A percentile compares a stretch with the other conserved stretches of the same genome.
These are phyloP conservation scores for Drosophila pullipes DNA, from an alignment of 2,888 invertebrate species.

Conservation along the genomic window DNA sequence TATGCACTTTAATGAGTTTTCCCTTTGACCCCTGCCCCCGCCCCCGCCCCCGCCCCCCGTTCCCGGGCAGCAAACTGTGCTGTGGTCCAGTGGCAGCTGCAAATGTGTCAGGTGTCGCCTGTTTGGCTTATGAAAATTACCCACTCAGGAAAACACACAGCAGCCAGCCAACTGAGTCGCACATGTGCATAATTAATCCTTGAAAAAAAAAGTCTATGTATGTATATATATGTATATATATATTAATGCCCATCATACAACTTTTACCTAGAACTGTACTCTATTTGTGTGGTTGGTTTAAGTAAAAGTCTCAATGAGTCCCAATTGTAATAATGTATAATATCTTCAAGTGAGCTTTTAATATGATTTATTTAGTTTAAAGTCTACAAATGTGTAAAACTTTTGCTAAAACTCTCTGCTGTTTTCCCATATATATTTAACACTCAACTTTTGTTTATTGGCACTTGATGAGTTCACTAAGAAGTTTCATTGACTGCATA, in stretches of 20 bases:
- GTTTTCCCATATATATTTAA: not conserved
- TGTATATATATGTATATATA: not conserved
- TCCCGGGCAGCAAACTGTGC: conserved; percentile 8
- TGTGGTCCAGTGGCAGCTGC: conserved; percentile 49
- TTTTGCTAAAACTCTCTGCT: not conserved
- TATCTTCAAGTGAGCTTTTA: not conserved
- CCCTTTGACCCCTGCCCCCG: conserved; percentile 48
- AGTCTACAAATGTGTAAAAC: not conserved
- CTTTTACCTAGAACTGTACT: conserved; percentile 19
- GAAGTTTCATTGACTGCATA: not conserved
- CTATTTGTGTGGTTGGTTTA: conserved; percentile 4
- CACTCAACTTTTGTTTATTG: not conserved
- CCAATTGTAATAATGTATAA: not conserved
- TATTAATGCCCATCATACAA: conserved; percentile 55
- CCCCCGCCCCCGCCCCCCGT: conserved; percentile 3
- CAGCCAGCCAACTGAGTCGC: conserved; percentile 34
- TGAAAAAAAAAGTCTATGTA: conserved; percentile 38
- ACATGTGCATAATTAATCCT: conserved; percentile 77
- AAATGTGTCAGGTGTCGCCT: conserved; percentile 58
- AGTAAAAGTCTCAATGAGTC: not conserved
- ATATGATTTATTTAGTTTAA: not conserved
- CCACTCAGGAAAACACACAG: conserved; percentile 13
- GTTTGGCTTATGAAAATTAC: conserved; percentile 41
- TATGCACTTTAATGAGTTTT: conserved; percentile 81
- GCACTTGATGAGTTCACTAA: not conserved